phyloP scores from a whole-genome alignment of 2,113 vertebrate species.

The Ceyx melanurus region DNA sequence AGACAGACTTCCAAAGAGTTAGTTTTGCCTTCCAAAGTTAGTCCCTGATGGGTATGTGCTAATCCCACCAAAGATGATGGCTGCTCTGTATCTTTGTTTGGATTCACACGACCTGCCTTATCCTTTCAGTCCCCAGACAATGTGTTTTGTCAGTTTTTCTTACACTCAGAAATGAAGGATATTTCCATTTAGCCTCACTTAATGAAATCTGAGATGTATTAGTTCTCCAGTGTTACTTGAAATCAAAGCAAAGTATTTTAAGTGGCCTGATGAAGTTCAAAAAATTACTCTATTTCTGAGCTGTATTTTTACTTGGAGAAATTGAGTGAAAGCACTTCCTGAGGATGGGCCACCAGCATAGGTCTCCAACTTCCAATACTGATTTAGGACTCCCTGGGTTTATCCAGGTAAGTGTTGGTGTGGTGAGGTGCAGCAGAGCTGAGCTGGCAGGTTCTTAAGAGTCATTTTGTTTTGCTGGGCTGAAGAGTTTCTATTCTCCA shows the following conservation, averaged over 20 bases:
- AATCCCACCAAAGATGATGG: neutral
- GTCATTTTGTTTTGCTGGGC: neutral
- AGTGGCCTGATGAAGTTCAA: neutral
- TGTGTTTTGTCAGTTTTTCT: neutral
- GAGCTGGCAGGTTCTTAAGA: neutral
- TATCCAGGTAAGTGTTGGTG: neutral
- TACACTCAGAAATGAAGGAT: neutral
- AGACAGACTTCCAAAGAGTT: neutral
- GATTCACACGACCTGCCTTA: neutral
- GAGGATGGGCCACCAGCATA: neutral
- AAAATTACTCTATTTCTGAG: neutral
- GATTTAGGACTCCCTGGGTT: neutral
- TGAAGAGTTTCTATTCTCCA: neutral
- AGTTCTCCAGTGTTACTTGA: neutral
- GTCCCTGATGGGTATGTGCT: neutral
- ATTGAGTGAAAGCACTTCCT: neutral
- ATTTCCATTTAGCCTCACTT: conserved; percentile 1
- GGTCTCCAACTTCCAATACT: neutral
- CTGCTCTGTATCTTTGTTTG: neutral
- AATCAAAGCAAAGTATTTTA: neutral
- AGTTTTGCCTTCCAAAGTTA: neutral
- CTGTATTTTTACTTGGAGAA: neutral
- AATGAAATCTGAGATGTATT: neutral
- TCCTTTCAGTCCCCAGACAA: neutral
- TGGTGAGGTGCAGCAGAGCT: neutral